Evolutionary conservation across 2,797 vertebrate species (phyloP).

Genomic region (Sebastiscus albofasciatus): DNA sequence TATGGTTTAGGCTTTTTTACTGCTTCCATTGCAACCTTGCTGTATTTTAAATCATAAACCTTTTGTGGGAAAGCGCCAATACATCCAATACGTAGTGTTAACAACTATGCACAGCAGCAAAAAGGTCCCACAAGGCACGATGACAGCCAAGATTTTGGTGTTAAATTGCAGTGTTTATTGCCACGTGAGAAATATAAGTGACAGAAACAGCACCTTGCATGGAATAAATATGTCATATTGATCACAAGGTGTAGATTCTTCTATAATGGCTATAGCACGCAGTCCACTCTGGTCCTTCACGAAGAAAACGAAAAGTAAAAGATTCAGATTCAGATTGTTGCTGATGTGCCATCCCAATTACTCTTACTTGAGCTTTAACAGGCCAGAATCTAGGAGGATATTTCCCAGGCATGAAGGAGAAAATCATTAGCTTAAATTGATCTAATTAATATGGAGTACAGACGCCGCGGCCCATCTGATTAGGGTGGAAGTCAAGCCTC

Average conservation of each 20-base stretch:
- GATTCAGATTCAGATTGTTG: background rate
- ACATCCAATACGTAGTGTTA: constrained; percentile 37
- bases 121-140: constrained; percentile 22
- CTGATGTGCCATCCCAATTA: background rate
- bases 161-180: constrained; percentile 40
- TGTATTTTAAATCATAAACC: constrained; percentile 51
- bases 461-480: constrained; percentile 52
- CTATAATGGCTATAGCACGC: background rate
- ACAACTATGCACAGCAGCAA: constrained; percentile 32
- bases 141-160: constrained; percentile 38
- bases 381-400: constrained; percentile 26
- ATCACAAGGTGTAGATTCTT: background rate
- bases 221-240: constrained; percentile 30
- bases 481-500: constrained; percentile 51
- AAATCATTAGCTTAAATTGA: constrained; percentile 62
- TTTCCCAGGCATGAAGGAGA: constrained; percentile 57
- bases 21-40: constrained; percentile 56
- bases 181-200: constrained; percentile 13
- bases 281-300: background rate
- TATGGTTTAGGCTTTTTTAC: constrained; percentile 55
- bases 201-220: constrained; percentile 28
- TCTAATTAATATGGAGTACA: constrained; percentile 62
- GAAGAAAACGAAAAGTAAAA: constrained; percentile 19
- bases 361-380: constrained; percentile 8
- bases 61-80: constrained; percentile 34